Conservation (phyloP, 1,140 invertebrate genomes). For the Cyclina sinensis region DNA sequence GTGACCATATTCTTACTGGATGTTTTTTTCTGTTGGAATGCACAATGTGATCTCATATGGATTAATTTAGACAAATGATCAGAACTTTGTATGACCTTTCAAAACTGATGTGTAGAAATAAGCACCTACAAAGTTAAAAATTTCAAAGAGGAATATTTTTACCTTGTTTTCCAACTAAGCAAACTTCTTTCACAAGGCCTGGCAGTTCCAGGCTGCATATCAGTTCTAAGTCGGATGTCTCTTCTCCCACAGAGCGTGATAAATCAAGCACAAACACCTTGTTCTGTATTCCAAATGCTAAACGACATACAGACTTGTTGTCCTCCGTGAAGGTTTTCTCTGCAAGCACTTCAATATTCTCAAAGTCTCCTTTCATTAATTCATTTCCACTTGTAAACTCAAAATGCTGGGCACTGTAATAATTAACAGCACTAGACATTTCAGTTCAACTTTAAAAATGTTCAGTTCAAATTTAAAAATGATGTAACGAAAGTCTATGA, state of each 20-base stretch:
- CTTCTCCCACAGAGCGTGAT: neutral
- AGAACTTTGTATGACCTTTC: too few relatives aligned
- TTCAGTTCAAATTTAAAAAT: too few relatives aligned
- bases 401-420: neutral
- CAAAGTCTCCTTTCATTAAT: conserved; percentile 26
- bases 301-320: neutral
- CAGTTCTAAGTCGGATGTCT: neutral
- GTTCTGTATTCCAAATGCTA: conserved; percentile 21
- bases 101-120: too few relatives aligned
- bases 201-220: conserved; percentile 23
- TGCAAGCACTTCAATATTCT: neutral
- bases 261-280: conserved; percentile 42
- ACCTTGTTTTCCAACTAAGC: conserved; percentile 53
- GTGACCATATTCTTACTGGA: too few relatives aligned
- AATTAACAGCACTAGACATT: neutral
- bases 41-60: too few relatives aligned
- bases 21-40: too few relatives aligned
- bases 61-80: too few relatives aligned
- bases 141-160: neutral
- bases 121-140: too few relatives aligned
- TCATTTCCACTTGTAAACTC: neutral
- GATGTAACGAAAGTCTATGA: too few relatives aligned
- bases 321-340: conserved; percentile 1
- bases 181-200: conserved; percentile 37
- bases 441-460: neutral